A percentile compares a stretch with the other conserved stretches of the same genome.
Evolutionary conservation across 2,797 vertebrate genomes (phyloP).

Genomic region (Helostoma temminkii): DNA sequence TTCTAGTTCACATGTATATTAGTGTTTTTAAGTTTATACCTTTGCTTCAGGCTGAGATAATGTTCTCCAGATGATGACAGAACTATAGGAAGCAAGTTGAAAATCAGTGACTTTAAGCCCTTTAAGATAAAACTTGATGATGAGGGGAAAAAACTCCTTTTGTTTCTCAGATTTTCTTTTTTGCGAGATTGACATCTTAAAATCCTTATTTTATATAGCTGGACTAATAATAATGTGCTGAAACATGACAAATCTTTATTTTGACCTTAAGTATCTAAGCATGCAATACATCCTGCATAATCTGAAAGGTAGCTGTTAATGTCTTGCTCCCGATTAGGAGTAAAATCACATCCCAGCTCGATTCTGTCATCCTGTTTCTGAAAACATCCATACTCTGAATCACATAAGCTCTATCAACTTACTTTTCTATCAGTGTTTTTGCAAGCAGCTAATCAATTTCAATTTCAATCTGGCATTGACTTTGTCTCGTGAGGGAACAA

Average conservation of each 20-base stretch:
- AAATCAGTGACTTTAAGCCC: no score
- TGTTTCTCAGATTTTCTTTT: neutral
- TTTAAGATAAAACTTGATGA: neutral
- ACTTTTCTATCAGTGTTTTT: conserved; percentile 72
- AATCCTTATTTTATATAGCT: neutral
- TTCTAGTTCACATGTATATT: no score
- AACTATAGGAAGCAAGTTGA: no score
- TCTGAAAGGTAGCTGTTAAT: neutral
- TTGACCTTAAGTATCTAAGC: neutral
- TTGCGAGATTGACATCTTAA: neutral
- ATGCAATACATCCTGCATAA: neutral
- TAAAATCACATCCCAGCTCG: conserved; percentile 22
- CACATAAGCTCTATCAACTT: conserved; percentile 38
- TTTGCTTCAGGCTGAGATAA: no score
- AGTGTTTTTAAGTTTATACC: no score
- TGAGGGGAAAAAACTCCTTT: neutral
- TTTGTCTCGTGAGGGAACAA: conserved; percentile 63
- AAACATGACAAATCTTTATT: neutral
- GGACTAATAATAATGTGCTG: neutral
- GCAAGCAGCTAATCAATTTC: conserved; percentile 81
- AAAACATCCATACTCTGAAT: conserved; percentile 45
- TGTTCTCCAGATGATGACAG: no score
- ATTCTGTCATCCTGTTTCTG: conserved; percentile 34
- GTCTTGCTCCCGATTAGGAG: neutral
- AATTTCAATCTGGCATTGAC: conserved; percentile 82